A percentile compares a stretch with the other conserved stretches of the same genome.
Conservation (phyloP, 1,140 invertebrate genomes). For the Anagrus nilaparvatae region DNA sequence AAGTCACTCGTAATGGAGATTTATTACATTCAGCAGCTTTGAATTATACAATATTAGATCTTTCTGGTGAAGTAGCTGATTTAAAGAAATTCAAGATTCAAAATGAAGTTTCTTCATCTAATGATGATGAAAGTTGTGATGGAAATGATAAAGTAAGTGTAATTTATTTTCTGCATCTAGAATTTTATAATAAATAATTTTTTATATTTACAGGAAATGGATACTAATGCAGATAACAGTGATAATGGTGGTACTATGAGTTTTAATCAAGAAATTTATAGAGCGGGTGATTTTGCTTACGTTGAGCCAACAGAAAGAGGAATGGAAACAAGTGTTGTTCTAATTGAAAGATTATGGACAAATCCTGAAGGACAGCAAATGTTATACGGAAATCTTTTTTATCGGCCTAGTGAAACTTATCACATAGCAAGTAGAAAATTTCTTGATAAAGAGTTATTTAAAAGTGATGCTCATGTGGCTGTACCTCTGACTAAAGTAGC, state of each 20-base stretch:
- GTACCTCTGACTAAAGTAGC: slow-evolving; percentile 77
- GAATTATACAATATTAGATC: slow-evolving; percentile 62
- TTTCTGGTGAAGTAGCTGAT: slow-evolving; percentile 62
- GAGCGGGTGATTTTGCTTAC: slow-evolving; percentile 86
- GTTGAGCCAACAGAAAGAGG: slow-evolving; percentile 67
- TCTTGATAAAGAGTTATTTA: slow-evolving; percentile 91
- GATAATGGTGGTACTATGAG: slow-evolving; percentile 46
- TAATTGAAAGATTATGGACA: slow-evolving; percentile 81
- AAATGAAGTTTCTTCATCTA: slow-evolving; percentile 53
- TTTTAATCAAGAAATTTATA: slow-evolving; percentile 63
- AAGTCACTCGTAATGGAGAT: slow-evolving; percentile 66
- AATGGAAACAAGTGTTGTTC: slow-evolving; percentile 75
- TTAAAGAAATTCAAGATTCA: slow-evolving; percentile 67
- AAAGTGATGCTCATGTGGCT: slow-evolving; percentile 78
- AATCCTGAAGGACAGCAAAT: slow-evolving; percentile 75
- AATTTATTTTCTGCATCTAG: slow-evolving; percentile 1
- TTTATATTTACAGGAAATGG: slow-evolving; percentile 24
- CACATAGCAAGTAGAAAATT: slow-evolving; percentile 93
- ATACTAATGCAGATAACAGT: slow-evolving; percentile 23
- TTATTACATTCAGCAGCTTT: slow-evolving; percentile 80
- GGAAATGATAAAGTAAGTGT: slow-evolving; percentile 35
- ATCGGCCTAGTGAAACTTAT: slow-evolving; percentile 84
- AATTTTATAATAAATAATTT: slow-evolving; percentile 6
- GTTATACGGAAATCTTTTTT: slow-evolving; percentile 69
- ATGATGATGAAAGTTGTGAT: slow-evolving; percentile 64